Conservation (phyloP, 2,888 invertebrate species). For the Vanessa cardui region DNA sequence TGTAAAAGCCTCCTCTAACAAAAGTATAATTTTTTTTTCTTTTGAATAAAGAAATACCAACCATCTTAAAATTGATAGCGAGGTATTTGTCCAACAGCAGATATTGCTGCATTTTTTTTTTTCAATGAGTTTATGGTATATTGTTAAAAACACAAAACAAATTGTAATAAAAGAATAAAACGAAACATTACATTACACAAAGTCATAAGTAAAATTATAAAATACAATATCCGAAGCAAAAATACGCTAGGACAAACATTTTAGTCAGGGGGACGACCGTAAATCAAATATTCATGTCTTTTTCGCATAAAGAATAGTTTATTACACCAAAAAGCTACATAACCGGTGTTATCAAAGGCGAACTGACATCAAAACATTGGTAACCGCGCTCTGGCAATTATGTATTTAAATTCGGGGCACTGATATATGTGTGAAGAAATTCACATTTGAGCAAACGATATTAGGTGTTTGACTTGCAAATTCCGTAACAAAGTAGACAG, state of each 20-base stretch:
- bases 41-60: too few species aligned
- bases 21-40: too few species aligned
- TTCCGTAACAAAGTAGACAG: constrained; percentile 46
- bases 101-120: too few species aligned
- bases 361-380: constrained; percentile 30
- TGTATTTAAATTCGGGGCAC: constrained; percentile 65
- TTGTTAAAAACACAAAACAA: too few species aligned
- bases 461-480: constrained; percentile 64
- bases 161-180: background rate
- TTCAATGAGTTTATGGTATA: too few species aligned
- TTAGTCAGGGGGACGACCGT: constrained; percentile 13
- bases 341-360: constrained; percentile 22
- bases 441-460: constrained; percentile 54
- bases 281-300: constrained; percentile 26
- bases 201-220: background rate
- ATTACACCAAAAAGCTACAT: constrained; percentile 23
- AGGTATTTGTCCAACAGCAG: too few species aligned
- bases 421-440: constrained; percentile 48
- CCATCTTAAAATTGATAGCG: too few species aligned
- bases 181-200: background rate
- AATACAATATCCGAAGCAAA: constrained; percentile 11
- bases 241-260: constrained; percentile 9
- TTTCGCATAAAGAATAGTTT: constrained; percentile 28
- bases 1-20: too few species aligned
- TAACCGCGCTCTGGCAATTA: constrained; percentile 51